Evolutionary conservation across 1,140 invertebrate species (phyloP).

Genomic region (Zaprionus kolodkinae): DNA sequence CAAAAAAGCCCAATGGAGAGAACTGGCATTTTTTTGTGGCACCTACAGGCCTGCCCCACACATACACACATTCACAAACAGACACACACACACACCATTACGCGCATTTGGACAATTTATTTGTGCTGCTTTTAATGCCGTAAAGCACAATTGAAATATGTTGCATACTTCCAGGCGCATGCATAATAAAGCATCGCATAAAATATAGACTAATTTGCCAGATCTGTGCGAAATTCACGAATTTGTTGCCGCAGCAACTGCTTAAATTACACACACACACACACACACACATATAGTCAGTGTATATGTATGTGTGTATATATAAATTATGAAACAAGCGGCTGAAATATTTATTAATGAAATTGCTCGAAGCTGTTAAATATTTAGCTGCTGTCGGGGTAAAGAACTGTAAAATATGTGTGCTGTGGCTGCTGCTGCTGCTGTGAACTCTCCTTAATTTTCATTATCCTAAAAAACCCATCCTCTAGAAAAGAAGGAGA

Average conservation of each 20-base stretch:
- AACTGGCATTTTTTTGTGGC: conserved; percentile 33
- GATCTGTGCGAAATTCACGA: conserved; percentile 39
- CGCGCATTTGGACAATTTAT: conserved; percentile 51
- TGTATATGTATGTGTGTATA: conserved; percentile 5
- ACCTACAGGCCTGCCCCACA: conserved; percentile 25
- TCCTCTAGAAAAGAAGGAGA: neutral
- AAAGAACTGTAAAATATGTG: conserved; percentile 61
- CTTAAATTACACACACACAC: conserved; percentile 30
- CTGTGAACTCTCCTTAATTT: conserved; percentile 36
- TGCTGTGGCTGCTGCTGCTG: conserved; percentile 9
- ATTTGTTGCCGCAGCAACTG: conserved; percentile 39
- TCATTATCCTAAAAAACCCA: conserved; percentile 33
- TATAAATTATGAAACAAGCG: conserved; percentile 56
- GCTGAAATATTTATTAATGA: conserved; percentile 75
- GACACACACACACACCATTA: conserved; percentile 9
- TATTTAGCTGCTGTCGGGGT: conserved; percentile 56
- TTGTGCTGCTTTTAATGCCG: conserved; percentile 33
- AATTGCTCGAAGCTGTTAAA: conserved; percentile 69
- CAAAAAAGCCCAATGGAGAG: neutral
- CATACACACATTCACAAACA: neutral
- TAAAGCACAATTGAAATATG: conserved; percentile 52
- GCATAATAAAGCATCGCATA: conserved; percentile 55
- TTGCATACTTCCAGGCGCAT: conserved; percentile 39
- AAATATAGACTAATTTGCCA: conserved; percentile 64
- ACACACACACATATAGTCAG: neutral